Conservation (phyloP, 2,113 vertebrate genomes). For the Tachycineta bicolor region DNA sequence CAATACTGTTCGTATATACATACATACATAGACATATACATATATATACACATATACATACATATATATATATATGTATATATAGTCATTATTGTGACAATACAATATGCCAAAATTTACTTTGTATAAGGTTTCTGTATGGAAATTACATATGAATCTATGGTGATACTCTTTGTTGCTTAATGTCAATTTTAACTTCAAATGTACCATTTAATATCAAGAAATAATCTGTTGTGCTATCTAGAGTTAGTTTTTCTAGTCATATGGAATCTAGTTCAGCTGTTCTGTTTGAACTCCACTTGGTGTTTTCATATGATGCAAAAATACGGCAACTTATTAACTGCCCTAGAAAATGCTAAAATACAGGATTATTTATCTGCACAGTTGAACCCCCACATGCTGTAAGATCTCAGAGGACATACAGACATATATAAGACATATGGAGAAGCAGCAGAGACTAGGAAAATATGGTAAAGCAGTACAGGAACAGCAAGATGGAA, state of each 20-base stretch:
- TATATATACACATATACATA: too few species aligned
- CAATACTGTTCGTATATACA: constrained; percentile 39
- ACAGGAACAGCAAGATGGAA: background rate
- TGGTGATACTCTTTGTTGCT: background rate
- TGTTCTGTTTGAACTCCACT: background rate
- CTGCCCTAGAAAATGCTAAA: background rate
- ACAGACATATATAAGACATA: background rate
- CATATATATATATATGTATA: background rate
- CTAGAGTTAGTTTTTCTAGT: background rate
- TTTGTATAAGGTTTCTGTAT: background rate
- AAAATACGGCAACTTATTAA: background rate
- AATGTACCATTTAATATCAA: background rate
- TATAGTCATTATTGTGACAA: background rate
- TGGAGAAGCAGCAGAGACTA: background rate
- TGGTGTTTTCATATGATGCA: background rate
- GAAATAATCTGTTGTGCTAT: background rate
- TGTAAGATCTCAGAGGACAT: background rate
- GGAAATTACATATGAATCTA: background rate
- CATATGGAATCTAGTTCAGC: background rate
- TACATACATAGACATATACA: too few species aligned
- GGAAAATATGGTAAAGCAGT: background rate
- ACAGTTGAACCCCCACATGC: background rate
- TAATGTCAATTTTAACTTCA: background rate
- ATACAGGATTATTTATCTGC: background rate
- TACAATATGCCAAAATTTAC: background rate